Evolutionary conservation across 2,113 vertebrate species (phyloP).

Genomic region (Oreocharis arfaki): DNA sequence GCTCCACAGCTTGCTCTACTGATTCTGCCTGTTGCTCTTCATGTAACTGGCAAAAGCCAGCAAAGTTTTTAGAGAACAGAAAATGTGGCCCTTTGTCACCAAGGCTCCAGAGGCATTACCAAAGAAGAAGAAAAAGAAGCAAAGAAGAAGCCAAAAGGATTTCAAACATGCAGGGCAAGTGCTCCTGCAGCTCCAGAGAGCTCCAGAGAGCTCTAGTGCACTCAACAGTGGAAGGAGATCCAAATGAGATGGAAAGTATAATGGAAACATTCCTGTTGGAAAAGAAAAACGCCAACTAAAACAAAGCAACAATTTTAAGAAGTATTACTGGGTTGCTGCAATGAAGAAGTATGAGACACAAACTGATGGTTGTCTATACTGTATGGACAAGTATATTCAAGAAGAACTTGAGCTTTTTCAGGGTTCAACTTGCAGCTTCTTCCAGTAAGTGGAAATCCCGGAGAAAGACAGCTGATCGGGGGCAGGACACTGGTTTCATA

Average conservation of each 20-base stretch:
- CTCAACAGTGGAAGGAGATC: not conserved
- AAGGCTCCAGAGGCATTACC: not conserved
- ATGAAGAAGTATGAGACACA: not conserved
- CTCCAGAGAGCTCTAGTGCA: not conserved
- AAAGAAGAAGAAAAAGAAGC: not conserved
- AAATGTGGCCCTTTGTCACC: not conserved
- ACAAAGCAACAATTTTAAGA: accelerated
- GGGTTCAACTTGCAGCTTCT: not conserved
- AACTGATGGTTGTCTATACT: not conserved
- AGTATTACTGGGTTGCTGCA: not conserved
- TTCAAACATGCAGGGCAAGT: not conserved
- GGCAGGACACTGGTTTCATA: not conserved
- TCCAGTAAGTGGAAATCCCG: not conserved
- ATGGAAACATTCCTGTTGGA: not conserved
- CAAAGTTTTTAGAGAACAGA: not conserved
- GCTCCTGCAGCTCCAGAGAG: not conserved
- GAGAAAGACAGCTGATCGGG: not conserved
- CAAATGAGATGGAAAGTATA: not conserved
- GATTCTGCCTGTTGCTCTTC: not conserved
- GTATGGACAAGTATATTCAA: not conserved
- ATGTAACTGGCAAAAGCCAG: not conserved
- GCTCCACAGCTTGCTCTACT: not conserved
- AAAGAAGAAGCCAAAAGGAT: not conserved
- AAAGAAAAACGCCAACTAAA: not conserved
- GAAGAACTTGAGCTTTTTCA: not conserved